These are phyloP conservation scores for Oryzaephilus surinamensis DNA, from an alignment of 1,140 invertebrate species.

Conservation along the genomic window DNA sequence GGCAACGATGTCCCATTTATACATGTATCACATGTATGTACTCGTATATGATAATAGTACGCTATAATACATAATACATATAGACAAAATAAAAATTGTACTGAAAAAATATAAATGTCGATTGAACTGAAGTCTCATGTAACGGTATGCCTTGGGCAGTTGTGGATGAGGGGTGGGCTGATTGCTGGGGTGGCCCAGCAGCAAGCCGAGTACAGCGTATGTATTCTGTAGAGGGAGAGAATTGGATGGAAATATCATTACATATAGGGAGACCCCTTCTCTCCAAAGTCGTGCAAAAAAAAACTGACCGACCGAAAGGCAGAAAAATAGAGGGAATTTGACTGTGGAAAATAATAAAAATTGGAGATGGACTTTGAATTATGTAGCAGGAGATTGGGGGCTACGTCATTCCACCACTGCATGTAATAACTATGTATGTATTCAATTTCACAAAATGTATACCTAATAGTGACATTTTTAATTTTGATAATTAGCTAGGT, in stretches of 20 bases:
- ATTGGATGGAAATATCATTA: conserved; percentile 37
- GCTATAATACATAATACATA: background rate
- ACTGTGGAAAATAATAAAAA: conserved; percentile 38
- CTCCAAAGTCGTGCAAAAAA: conserved; percentile 29
- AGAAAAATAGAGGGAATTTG: conserved; percentile 36
- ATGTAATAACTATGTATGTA: too few relatives aligned
- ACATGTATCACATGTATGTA: too few relatives aligned
- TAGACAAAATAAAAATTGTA: conserved; percentile 3
- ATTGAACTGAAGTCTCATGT: conserved; percentile 23
- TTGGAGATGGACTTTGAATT: conserved; percentile 36
- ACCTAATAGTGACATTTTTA: conserved; percentile 2
- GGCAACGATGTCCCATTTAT: too few relatives aligned
- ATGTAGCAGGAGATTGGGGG: conserved; percentile 29
- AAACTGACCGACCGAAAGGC: conserved; percentile 34
- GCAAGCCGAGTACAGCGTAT: background rate
- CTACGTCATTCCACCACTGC: conserved; percentile 14
- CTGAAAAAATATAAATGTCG: conserved; percentile 25
- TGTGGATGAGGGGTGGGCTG: conserved; percentile 4
- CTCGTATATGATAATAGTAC: conserved; percentile 1
- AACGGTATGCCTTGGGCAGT: conserved; percentile 8
- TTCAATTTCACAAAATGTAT: too few relatives aligned
- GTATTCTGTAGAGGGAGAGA: conserved; percentile 11
- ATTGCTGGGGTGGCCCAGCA: conserved; percentile 1
- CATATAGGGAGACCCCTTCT: conserved; percentile 28
- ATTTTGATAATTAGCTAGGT: background rate